Conservation (phyloP, 2,888 invertebrate genomes). For the Ophonus ardosiacus region DNA sequence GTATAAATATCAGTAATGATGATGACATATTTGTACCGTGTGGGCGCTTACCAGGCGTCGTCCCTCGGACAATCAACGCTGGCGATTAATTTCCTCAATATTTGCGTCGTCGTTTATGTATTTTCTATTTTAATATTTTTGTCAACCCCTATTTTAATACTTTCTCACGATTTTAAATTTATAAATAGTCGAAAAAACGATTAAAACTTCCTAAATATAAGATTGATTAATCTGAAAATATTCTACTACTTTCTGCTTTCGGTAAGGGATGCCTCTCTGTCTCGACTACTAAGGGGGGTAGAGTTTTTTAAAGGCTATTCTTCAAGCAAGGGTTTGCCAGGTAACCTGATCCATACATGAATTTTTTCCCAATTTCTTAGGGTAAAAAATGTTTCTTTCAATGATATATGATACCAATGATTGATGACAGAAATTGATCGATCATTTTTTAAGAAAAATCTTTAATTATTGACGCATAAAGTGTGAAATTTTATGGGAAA, state of each 20-base stretch:
- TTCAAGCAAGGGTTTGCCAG: constrained; percentile 59
- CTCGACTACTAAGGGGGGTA: constrained; percentile 16
- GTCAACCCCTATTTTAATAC: too few species aligned
- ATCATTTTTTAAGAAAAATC: constrained; percentile 65
- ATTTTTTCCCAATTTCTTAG: constrained; percentile 53
- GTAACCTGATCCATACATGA: constrained; percentile 45
- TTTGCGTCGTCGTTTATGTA: too few species aligned
- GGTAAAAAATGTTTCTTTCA: constrained; percentile 61
- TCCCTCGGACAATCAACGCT: too few species aligned
- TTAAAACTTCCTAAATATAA: constrained; percentile 53
- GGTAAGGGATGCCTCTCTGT: not conserved
- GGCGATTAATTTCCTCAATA: too few species aligned
- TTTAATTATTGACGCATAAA: constrained; percentile 66
- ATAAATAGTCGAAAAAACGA: constrained; percentile 58
- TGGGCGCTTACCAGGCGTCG: too few species aligned
- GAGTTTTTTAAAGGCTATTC: constrained; percentile 62
- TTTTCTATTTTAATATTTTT: too few species aligned
- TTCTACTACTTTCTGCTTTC: not conserved
- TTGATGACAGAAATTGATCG: constrained; percentile 67
- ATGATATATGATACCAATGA: constrained; percentile 67
- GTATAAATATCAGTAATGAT: too few species aligned
- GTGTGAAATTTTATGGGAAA: constrained; percentile 67
- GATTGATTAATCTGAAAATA: constrained; percentile 51
- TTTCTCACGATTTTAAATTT: constrained; percentile 49
- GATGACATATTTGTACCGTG: too few species aligned